Evolutionary conservation across 1,140 invertebrate genomes (phyloP).

Genomic region (Reticulitermes speratus): DNA sequence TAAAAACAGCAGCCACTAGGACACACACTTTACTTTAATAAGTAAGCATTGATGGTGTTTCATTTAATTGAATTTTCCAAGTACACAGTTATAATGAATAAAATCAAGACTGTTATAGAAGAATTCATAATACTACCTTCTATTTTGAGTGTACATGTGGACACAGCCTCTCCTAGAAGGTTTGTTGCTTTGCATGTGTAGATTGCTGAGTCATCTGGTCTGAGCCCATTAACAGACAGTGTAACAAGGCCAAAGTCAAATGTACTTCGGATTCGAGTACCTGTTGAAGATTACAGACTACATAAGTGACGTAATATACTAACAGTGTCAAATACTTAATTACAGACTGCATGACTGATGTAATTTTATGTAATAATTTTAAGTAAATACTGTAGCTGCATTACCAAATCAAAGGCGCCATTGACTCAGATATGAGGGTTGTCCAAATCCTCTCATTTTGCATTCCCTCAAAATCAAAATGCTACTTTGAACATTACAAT

Average conservation of each 20-base stretch:
- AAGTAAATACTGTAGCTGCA: not conserved
- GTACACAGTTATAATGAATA: too few species aligned
- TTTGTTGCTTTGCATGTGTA: conserved; percentile 94
- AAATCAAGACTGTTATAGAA: not conserved
- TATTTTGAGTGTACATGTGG: conserved; percentile 87
- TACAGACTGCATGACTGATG: not conserved
- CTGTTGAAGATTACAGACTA: conserved; percentile 41
- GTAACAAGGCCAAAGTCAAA: conserved; percentile 95
- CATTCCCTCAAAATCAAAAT: too few species aligned
- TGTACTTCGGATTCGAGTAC: conserved; percentile 77
- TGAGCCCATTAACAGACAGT: conserved; percentile 80
- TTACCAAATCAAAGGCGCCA: too few species aligned
- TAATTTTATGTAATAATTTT: not conserved
- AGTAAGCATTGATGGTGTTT: too few species aligned
- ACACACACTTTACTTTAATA: too few species aligned
- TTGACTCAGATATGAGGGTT: too few species aligned
- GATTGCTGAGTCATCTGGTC: conserved; percentile 88
- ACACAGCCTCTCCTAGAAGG: conserved; percentile 85
- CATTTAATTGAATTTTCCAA: too few species aligned
- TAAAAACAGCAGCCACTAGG: too few species aligned
- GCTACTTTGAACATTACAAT: too few species aligned
- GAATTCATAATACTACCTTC: conserved; percentile 51
- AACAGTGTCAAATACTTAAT: not conserved
- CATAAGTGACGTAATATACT: not conserved
- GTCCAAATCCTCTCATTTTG: too few species aligned